Conservation (phyloP, 2,888 invertebrate species). For the Parnassius glacialis region DNA sequence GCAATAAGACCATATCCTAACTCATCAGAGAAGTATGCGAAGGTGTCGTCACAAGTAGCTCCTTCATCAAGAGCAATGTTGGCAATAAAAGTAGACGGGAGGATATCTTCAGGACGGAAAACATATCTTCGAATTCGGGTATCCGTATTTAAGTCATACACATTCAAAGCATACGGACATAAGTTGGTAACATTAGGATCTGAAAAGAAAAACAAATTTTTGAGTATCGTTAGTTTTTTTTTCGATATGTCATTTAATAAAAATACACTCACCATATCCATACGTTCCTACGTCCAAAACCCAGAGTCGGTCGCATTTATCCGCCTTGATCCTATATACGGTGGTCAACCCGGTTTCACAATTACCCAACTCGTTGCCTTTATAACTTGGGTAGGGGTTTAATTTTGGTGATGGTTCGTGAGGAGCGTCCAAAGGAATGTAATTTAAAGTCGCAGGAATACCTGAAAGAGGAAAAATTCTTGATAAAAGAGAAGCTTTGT, state of each 20-base stretch:
- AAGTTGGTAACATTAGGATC: constrained; percentile 83
- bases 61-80: constrained; percentile 91
- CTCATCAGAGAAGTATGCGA: constrained; percentile 90
- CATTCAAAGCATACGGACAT: constrained; percentile 89
- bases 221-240: neutral
- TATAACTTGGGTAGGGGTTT: constrained; percentile 89
- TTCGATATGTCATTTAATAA: constrained; percentile 2
- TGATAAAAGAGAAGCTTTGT: too few species aligned
- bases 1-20: constrained; percentile 90
- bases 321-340: constrained; percentile 89
- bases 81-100: constrained; percentile 90
- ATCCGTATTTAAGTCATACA: constrained; percentile 88
- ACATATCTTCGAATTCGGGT: constrained; percentile 85
- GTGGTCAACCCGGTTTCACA: constrained; percentile 88
- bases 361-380: constrained; percentile 87
- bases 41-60: constrained; percentile 86
- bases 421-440: constrained; percentile 85
- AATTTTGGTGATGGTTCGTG: constrained; percentile 87
- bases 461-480: constrained; percentile 68
- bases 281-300: constrained; percentile 91
- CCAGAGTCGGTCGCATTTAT: constrained; percentile 90
- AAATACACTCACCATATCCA: constrained; percentile 82
- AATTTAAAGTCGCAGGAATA: constrained; percentile 90
- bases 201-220: constrained; percentile 40
- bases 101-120: constrained; percentile 86